Conservation (phyloP, 2,888 invertebrate species). For the Vannuccia rotundouncinata region DNA sequence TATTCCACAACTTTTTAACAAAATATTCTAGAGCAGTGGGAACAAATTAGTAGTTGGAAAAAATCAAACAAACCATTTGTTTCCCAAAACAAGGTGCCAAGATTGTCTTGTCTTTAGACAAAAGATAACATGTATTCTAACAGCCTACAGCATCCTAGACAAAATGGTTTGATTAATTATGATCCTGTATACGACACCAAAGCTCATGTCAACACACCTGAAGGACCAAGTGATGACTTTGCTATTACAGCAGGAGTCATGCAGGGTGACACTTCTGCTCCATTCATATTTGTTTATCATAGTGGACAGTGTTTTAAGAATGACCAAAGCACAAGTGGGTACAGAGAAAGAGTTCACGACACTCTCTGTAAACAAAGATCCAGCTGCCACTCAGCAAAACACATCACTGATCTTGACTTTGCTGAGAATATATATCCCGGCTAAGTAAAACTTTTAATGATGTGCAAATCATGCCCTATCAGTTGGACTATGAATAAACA, state of each 20-base stretch:
- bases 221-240: slow-evolving; percentile 13
- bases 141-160: slow-evolving; percentile 16
- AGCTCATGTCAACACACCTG: slow-evolving; percentile 23
- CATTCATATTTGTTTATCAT: slow-evolving; percentile 13
- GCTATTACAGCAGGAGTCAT: slow-evolving; percentile 9
- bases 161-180: slow-evolving; percentile 13
- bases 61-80: too few species aligned
- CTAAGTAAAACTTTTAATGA: not conserved
- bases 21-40: too few species aligned
- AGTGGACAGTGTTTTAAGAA: slow-evolving; percentile 17
- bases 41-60: too few species aligned
- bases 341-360: not conserved
- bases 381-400: slow-evolving; percentile 4
- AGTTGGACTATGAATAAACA: not conserved
- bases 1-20: too few species aligned
- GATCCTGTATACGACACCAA: slow-evolving; percentile 10
- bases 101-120: too few species aligned
- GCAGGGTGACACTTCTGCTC: slow-evolving; percentile 6
- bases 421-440: not conserved
- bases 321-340: slow-evolving; percentile 14
- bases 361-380: slow-evolving; percentile 14
- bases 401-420: slow-evolving; percentile 11
- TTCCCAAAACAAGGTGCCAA: too few species aligned
- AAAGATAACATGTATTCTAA: too few species aligned
- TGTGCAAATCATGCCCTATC: not conserved